Conservation (phyloP, 2,113 vertebrate species). For the Epinephelus moara region DNA sequence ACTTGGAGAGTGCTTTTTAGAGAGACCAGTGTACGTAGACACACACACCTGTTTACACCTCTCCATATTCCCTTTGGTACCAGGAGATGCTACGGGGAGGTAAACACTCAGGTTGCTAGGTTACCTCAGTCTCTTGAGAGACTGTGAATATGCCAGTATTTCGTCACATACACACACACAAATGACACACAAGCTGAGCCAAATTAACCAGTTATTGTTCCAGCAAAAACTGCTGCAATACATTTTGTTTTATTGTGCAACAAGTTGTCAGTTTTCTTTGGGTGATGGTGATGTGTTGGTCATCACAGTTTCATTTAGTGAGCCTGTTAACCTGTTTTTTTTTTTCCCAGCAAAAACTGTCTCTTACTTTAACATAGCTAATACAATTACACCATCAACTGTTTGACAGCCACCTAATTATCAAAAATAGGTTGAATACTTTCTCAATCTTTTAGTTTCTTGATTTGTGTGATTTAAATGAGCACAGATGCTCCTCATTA, state of each 20-base stretch:
- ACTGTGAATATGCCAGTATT: conserved; percentile 16
- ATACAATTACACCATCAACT: too few relatives aligned
- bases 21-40: conserved; percentile 7
- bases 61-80: conserved; percentile 56
- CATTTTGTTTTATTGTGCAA: background rate
- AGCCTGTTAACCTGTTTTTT: too few relatives aligned
- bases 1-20: background rate
- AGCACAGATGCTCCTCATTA: background rate
- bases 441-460: background rate
- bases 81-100: conserved; percentile 46
- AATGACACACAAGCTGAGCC: conserved; percentile 15
- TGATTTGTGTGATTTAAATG: background rate
- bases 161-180: conserved; percentile 30
- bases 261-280: too few relatives aligned
- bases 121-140: conserved; percentile 55
- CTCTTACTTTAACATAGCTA: too few relatives aligned
- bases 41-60: conserved; percentile 71
- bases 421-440: too few relatives aligned
- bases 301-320: too few relatives aligned
- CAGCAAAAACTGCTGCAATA: background rate
- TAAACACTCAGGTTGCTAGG: conserved; percentile 70
- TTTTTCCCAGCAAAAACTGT: background rate
- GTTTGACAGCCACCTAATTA: too few relatives aligned
- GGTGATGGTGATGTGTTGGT: too few relatives aligned
- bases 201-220: background rate